Conservation (phyloP, 1,140 invertebrate species). For the Drosophila sturtevanti region DNA sequence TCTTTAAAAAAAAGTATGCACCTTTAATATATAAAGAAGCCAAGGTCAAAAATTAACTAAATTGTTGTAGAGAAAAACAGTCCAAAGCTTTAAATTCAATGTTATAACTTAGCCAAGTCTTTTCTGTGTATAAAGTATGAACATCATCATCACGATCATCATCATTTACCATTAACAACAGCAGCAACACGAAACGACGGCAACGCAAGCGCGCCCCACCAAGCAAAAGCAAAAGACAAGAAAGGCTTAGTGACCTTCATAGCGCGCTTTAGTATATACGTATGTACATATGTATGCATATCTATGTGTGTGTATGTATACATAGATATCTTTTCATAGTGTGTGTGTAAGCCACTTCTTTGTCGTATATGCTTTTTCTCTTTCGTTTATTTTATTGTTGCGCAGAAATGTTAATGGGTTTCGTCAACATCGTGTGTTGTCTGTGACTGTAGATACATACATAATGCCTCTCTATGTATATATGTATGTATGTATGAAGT, state of each 20-base stretch:
- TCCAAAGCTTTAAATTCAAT: slow-evolving; percentile 50
- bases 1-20: slow-evolving; percentile 16
- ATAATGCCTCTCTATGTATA: slow-evolving; percentile 37
- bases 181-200: slow-evolving; percentile 46
- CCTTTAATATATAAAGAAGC: slow-evolving; percentile 53
- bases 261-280: slow-evolving; percentile 61
- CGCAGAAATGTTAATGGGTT: slow-evolving; percentile 62
- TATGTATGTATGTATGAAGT: slow-evolving; percentile 11
- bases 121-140: slow-evolving; percentile 33
- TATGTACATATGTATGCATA: no score
- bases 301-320: slow-evolving; percentile 30
- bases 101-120: slow-evolving; percentile 57
- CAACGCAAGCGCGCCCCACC: slow-evolving; percentile 46
- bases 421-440: slow-evolving; percentile 13
- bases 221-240: slow-evolving; percentile 60
- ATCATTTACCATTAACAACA: slow-evolving; percentile 45
- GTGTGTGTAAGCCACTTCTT: slow-evolving; percentile 45
- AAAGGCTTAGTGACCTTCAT: slow-evolving; percentile 81
- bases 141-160: slow-evolving; percentile 67
- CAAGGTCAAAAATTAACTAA: slow-evolving; percentile 69
- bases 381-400: slow-evolving; percentile 59
- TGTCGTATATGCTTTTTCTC: slow-evolving; percentile 51
- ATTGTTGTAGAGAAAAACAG: slow-evolving; percentile 72
- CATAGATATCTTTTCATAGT: neutral
- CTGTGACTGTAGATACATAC: slow-evolving; percentile 32